A percentile compares a stretch with the other conserved stretches of the same genome.
Conservation (phyloP, 2,888 invertebrate genomes). For the Fissipunctia ypsillon region DNA sequence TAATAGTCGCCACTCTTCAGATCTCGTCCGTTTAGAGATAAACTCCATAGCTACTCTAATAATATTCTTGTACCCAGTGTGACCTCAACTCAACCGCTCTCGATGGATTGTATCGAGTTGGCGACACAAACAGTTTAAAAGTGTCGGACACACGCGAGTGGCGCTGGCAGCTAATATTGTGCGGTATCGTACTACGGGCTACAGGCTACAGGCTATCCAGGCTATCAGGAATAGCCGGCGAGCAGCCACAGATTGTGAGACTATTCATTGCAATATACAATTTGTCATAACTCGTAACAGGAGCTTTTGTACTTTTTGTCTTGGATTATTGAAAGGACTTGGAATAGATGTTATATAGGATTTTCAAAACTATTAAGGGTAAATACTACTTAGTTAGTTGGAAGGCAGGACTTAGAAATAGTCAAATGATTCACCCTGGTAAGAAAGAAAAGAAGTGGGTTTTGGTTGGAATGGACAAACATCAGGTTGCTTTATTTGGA, state of each 20-base stretch:
- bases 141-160: conserved; percentile 70
- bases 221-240: conserved; percentile 25
- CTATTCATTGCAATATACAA: conserved; percentile 38
- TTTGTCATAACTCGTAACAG: conserved; percentile 13
- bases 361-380: not conserved
- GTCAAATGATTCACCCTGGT: not conserved
- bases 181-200: conserved; percentile 38
- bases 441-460: not conserved
- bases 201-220: conserved; percentile 1
- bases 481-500: not conserved
- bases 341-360: not conserved
- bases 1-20: too few relatives aligned
- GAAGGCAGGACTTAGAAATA: not conserved
- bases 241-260: conserved; percentile 15
- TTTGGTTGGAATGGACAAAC: not conserved
- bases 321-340: not conserved
- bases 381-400: not conserved
- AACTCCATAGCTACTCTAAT: not conserved
- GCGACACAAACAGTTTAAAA: conserved; percentile 71
- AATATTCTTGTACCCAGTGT: conserved; percentile 5
- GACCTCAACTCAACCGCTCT: conserved; percentile 13
- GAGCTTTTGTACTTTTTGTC: conserved; percentile 10
- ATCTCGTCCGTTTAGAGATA: not conserved
- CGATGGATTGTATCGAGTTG: conserved; percentile 62
- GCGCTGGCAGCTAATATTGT: conserved; percentile 71